Base-by-base conservation (phyloP, 2,888 invertebrate species). In the Agriopis marginaria region DNA sequence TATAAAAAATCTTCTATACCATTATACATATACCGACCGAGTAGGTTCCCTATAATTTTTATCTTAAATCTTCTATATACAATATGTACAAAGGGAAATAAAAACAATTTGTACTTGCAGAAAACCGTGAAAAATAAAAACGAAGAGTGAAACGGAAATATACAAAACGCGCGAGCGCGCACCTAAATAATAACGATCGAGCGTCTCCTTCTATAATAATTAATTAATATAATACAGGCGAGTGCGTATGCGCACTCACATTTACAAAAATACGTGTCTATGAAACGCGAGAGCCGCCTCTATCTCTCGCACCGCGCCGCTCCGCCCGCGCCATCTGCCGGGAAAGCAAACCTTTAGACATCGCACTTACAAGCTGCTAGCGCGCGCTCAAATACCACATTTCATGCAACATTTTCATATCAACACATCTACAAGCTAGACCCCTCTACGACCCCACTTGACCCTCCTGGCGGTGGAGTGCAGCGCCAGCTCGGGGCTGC, bases 71-170 rank as follows among this genome's bases (percentile, higher is more conserved):
- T 86, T 83, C 82, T 94, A 94, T 94, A 90, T 94, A 94, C 94
- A 94, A 87, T 94, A 94, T 94, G 89, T 94, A 94, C 94, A 95
- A 81, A 87, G 90, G 88, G 89, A 93, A 94, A 93, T 92, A 93
- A 91, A 93, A 94, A 94, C 92, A 93, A 93, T 94, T 94, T 94
- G 94, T 94, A 94, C 94, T 94, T 92, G 93, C 93, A 92, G 94
- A 94, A 89, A 92, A 92, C 86, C 86, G 91, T 92, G 89, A 91
- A 87, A 63, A 90, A 88, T 84, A 82, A 88, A 89, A 81, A 80
- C 80, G 86, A 79, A 85, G 85, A 79, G 63, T 79, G 82, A 86
- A 89, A 90, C 85, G 81, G 89, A 89, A 90, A 91, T 91, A 89
- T 92, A 92, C 91, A 92, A 83, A 84, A 71, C 12, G 82, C 82